A percentile compares a stretch with the other conserved stretches of the same genome.
Evolutionary conservation across 2,797 vertebrate species (phyloP).

Genomic region (Xenopus petersii): DNA sequence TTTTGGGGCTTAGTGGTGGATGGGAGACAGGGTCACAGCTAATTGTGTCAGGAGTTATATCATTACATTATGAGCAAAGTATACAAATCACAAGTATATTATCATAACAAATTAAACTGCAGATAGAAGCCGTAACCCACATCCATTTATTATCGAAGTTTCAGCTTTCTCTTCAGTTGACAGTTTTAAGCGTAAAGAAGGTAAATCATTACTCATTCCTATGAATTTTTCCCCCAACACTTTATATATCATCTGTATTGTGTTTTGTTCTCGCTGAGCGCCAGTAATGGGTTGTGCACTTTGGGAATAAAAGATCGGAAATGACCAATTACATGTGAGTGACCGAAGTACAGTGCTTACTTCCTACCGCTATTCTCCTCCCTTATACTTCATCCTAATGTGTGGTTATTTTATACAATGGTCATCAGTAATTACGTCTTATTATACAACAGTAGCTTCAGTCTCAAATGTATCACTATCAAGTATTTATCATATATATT

Average conservation of each 20-base stretch:
- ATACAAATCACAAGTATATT: constrained; percentile 45
- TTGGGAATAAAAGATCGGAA: constrained; percentile 19
- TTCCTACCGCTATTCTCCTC: constrained; percentile 22
- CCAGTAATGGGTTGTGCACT: constrained; percentile 17
- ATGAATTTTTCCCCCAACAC: constrained; percentile 27
- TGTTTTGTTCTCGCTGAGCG: constrained; percentile 15
- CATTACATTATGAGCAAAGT: constrained; percentile 42
- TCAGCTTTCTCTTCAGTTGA: constrained; percentile 42
- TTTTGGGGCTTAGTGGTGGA: constrained; percentile 40
- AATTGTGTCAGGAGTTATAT: constrained; percentile 48
- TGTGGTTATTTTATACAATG: not conserved
- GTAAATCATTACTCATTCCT: constrained; percentile 44
- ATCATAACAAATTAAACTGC: constrained; percentile 43
- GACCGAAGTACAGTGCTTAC: constrained; percentile 15
- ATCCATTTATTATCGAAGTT: constrained; percentile 35
- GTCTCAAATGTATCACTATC: too few species aligned
- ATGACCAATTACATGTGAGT: constrained; percentile 33
- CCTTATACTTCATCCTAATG: not conserved
- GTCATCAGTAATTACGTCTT: not conserved
- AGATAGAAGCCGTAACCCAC: constrained; percentile 30
- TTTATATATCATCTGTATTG: constrained; percentile 40
- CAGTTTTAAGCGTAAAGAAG: constrained; percentile 36
- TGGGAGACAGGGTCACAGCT: constrained; percentile 42
- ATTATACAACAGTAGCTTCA: not conserved
- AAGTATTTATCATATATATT: not conserved